Percentiles rank a stretch among this genome's conserved stretches.
Conservation (phyloP, 2,797 vertebrate species). For the Dallia pectoralis region DNA sequence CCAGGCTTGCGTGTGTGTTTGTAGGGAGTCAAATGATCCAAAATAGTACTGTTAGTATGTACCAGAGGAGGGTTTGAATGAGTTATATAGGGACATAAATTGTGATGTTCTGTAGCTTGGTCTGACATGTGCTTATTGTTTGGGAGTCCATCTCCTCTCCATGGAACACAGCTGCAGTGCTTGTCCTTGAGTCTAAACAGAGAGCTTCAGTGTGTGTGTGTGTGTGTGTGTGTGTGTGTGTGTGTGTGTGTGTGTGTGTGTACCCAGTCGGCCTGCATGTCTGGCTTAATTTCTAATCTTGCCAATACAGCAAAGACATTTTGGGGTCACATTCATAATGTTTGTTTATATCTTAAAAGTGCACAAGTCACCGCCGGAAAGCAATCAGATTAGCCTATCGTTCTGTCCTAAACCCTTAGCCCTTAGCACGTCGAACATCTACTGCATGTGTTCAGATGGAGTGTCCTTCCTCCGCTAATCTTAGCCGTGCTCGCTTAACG, state of each 20-base stretch:
- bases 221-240: background rate
- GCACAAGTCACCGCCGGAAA: constrained; percentile 43
- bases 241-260: background rate
- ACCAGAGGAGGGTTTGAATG: too few species aligned
- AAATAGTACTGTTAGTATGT: too few species aligned
- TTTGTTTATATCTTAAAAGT: constrained; percentile 53
- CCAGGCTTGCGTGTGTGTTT: background rate
- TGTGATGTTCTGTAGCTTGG: too few species aligned
- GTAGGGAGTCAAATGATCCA: too few species aligned
- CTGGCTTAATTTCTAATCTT: constrained; percentile 28
- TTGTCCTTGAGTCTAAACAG: background rate
- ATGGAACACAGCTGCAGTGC: background rate
- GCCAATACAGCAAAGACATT: constrained; percentile 59
- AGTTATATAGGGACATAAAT: too few species aligned
- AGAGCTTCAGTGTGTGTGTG: background rate
- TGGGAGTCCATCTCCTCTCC: background rate
- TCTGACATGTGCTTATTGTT: too few species aligned
- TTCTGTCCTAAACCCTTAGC: constrained; percentile 50
- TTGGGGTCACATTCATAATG: constrained; percentile 55
- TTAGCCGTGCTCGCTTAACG: constrained; percentile 57
- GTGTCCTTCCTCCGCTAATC: constrained; percentile 56
- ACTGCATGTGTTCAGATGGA: constrained; percentile 66
- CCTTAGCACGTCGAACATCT: constrained; percentile 40
- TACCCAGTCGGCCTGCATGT: background rate
- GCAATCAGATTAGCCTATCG: constrained; percentile 71